Conservation (phyloP, 2,888 invertebrate species). For the Deroplatys truncata region DNA sequence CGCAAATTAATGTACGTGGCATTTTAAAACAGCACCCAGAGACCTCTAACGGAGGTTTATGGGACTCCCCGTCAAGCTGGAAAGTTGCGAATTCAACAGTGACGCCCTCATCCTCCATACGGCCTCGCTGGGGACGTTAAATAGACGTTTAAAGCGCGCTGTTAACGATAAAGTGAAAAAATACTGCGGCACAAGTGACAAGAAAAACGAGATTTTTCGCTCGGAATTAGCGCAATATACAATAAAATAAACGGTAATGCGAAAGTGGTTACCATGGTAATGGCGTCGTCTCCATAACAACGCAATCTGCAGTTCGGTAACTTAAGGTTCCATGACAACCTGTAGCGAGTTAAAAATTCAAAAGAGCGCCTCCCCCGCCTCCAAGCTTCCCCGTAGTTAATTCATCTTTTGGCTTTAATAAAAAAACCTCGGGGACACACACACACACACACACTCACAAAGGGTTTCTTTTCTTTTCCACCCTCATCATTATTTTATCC, state of each 20-base stretch:
- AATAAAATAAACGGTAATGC: not conserved
- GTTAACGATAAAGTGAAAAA: not conserved
- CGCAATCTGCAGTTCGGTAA: not conserved
- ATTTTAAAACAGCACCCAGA: not conserved
- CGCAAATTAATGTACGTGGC: not conserved
- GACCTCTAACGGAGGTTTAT: not conserved
- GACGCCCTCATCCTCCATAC: not conserved
- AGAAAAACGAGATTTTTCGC: not conserved
- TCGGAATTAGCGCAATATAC: not conserved
- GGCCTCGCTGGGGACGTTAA: not conserved
- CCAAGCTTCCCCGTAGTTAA: not conserved
- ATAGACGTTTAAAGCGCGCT: not conserved
- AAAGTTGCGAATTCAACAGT: not conserved
- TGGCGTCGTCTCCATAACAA: not conserved
- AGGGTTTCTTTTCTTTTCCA: not conserved
- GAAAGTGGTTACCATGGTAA: not conserved
- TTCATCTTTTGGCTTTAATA: not conserved
- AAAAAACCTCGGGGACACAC: not conserved
- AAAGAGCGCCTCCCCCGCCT: not conserved
- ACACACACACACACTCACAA: not conserved
- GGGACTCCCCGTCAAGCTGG: not conserved
- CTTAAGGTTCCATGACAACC: not conserved
- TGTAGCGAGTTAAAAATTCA: not conserved
- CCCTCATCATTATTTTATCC: not conserved
- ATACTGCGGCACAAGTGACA: not conserved